These are phyloP conservation scores for Amphibalanus amphitrite DNA, from an alignment of 1,140 invertebrate species.

Conservation along the genomic window DNA sequence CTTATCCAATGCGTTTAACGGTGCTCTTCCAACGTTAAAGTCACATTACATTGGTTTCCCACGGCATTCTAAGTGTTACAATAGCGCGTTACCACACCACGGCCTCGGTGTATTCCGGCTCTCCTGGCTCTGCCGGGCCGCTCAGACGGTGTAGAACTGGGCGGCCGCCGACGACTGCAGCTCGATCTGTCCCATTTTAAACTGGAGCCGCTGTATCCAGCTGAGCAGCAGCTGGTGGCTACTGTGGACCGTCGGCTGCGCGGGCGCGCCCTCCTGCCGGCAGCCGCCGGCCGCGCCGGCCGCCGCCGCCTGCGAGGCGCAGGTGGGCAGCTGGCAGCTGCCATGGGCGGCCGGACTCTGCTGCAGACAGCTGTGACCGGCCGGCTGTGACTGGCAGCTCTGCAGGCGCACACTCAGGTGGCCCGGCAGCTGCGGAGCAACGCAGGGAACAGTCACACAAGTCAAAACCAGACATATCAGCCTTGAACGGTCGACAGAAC, in stretches of 20 bases:
- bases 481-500: too few species aligned
- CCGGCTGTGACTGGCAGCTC: slow-evolving; percentile 40
- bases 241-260: background rate
- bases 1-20: too few species aligned
- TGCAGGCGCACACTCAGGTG: slow-evolving; percentile 79
- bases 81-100: too few species aligned
- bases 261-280: slow-evolving; percentile 5
- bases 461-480: too few species aligned
- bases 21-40: too few species aligned
- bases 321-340: slow-evolving; percentile 53
- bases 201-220: slow-evolving; percentile 84
- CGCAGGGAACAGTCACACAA: too few species aligned
- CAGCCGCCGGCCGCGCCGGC: slow-evolving; percentile 12
- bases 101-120: too few species aligned
- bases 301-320: slow-evolving; percentile 31
- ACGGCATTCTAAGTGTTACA: too few species aligned
- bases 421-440: slow-evolving; percentile 53
- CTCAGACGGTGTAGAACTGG: slow-evolving; percentile 65
- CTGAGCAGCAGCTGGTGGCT: slow-evolving; percentile 39
- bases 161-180: slow-evolving; percentile 82
- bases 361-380: slow-evolving; percentile 26
- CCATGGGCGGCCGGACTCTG: slow-evolving; percentile 42
- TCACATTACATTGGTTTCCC: too few species aligned
- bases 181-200: slow-evolving; percentile 96
- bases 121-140: too few species aligned